Evolutionary conservation across 1,140 invertebrate genomes (phyloP).

Genomic region (Chrysomallon squamiferum): DNA sequence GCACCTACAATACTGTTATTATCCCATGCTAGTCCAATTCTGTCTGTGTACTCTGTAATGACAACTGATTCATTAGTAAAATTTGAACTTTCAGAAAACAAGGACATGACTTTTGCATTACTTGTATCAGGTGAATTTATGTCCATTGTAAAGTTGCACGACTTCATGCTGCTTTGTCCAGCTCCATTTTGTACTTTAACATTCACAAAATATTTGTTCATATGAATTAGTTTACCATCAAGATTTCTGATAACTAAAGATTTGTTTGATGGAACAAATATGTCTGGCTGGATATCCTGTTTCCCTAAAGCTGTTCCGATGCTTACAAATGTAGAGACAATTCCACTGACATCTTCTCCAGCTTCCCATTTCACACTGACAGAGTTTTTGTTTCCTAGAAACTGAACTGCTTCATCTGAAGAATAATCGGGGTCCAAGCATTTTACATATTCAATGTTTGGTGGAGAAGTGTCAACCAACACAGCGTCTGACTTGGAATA

Average conservation of each 20-base stretch:
- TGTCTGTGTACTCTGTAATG: background rate
- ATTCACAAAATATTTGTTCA: background rate
- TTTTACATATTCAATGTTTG: background rate
- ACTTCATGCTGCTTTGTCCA: background rate
- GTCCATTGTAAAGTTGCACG: background rate
- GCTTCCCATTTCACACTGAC: background rate
- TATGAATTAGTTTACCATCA: background rate
- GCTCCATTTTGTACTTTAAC: background rate
- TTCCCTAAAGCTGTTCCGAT: background rate
- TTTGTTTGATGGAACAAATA: background rate
- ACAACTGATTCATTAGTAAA: background rate
- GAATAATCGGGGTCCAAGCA: background rate
- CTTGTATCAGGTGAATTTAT: background rate
- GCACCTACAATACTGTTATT: background rate
- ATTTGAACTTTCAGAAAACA: background rate
- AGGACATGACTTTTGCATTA: background rate
- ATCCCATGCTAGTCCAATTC: background rate
- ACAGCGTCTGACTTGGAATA: background rate
- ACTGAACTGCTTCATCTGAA: background rate
- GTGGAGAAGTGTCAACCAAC: background rate
- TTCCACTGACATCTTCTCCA: slow-evolving; percentile 1
- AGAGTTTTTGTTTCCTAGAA: background rate
- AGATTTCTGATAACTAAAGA: background rate
- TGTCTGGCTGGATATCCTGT: background rate
- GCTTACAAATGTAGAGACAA: background rate